phyloP scores from a whole-genome alignment of 2,113 vertebrate species.

The Zapus hudsonius region DNA sequence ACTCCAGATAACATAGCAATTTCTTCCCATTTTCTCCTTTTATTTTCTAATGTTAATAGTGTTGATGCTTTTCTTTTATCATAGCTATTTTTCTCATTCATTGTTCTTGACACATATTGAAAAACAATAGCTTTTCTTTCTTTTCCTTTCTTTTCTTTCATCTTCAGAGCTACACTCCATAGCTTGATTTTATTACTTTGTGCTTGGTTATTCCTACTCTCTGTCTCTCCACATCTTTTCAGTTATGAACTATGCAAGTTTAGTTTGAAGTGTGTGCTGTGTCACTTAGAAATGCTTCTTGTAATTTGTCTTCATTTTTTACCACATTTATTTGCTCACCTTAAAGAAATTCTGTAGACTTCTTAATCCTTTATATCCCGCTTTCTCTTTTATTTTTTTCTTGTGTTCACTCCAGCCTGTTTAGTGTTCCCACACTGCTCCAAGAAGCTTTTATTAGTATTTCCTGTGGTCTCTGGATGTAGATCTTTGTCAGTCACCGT shows the following conservation, averaged over 20 bases:
- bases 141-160: not conserved
- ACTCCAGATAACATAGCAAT: not conserved
- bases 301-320: not conserved
- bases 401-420: not conserved
- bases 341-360: not conserved
- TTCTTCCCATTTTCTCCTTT: not conserved
- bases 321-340: not conserved
- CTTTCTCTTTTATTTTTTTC: not conserved
- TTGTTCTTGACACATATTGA: not conserved
- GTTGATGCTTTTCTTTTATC: slow-evolving; percentile 14
- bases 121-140: not conserved
- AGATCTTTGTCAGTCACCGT: not conserved
- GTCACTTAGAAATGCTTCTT: slow-evolving; percentile 17
- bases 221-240: not conserved
- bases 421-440: not conserved
- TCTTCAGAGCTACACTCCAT: not conserved
- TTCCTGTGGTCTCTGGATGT: not conserved
- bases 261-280: not conserved
- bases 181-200: not conserved
- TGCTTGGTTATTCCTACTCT: not conserved
- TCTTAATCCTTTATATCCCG: not conserved
- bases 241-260: not conserved
- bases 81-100: not conserved
- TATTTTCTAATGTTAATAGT: not conserved
- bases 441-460: not conserved